phyloP scores from a whole-genome alignment of 2,113 vertebrate genomes.

The Chaenocephalus aceratus region DNA sequence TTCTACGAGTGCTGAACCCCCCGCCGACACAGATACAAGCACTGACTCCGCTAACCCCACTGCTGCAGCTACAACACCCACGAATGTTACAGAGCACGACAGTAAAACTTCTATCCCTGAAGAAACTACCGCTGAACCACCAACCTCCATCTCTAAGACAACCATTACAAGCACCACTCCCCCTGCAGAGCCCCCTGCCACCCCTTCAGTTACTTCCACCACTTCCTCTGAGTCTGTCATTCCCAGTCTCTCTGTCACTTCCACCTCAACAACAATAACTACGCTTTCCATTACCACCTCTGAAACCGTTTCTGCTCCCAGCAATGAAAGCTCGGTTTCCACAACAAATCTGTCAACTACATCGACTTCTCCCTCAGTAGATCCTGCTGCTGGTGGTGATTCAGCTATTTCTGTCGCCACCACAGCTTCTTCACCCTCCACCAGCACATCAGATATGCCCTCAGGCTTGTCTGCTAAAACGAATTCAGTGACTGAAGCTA shows the following conservation, averaged over 20 bases:
- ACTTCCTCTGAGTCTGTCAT: conserved; percentile 50
- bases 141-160: conserved; percentile 18
- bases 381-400: conserved; percentile 39
- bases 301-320: conserved; percentile 41
- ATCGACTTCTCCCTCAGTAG: conserved; percentile 28
- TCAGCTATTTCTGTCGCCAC: conserved; percentile 35
- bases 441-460: conserved; percentile 40
- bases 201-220: conserved; percentile 30
- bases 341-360: conserved; percentile 40
- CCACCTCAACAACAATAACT: conserved; percentile 41
- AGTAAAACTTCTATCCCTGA: conserved; percentile 29
- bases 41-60: conserved; percentile 48
- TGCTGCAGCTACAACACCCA: conserved; percentile 43
- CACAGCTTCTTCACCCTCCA: conserved; percentile 31
- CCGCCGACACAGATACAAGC: conserved; percentile 59
- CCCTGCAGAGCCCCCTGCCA: conserved; percentile 31
- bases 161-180: conserved; percentile 26
- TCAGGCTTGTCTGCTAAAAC: conserved; percentile 6
- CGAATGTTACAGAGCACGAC: conserved; percentile 29
- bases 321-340: conserved; percentile 39
- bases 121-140: conserved; percentile 19
- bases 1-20: conserved; percentile 52
- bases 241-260: conserved; percentile 34
- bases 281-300: conserved; percentile 45
- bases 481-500: conserved; percentile 10